Evolutionary conservation across 2,797 vertebrate species (phyloP), one percentile per base, ranked within the genome.

Genomic region (Sebastes hopkinsi): DNA sequence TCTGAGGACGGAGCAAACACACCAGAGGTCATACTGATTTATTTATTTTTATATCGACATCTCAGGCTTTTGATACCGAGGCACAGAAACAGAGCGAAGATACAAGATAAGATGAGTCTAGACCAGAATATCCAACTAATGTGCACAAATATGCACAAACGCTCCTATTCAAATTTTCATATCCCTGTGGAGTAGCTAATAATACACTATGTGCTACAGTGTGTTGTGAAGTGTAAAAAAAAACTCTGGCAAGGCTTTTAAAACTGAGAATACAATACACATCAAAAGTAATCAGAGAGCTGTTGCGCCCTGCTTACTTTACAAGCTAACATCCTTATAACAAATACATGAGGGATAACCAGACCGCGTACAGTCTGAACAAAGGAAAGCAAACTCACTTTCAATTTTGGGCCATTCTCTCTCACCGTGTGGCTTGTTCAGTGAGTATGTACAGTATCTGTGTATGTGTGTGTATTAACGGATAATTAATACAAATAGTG

Each of bases 161-260:
- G 23, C 46, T 22, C 27, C 14, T 52, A 59, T 66, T 84, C n/a
- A 81, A 30, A 77, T 75, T 29, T 81, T 18, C 27, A 60, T 75
- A 61, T 79, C 58, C 64, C 54, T 55, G 22, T 34, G n/a, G 66
- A 67, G 25, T 4, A n/a, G 11, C 61, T 70, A 52, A 75, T 64
- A 69, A 72, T 67, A n/a, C 10, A 74, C 46, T 75, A 61, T 60
- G 52, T 71, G 10, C 9, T 18, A 12, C 23, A 18, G 16, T 59
- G 30, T 56, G 23, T 42, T 70, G 12, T 5, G 22, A 30, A 11
- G 20, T 6, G 10, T 14, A 6, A 42, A 13, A 75, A 38, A 74
- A 56, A 38, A 68, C 12, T 67, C 61, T 58, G 12, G 13, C 60
- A 58, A 25, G 22, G 73, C 11, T 75, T 75, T 64, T 59, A 52